A percentile compares a stretch with the other conserved stretches of the same genome.
Evolutionary conservation across 2,888 invertebrate genomes (phyloP).

Genomic region (Cryptophagus acutangulus): DNA sequence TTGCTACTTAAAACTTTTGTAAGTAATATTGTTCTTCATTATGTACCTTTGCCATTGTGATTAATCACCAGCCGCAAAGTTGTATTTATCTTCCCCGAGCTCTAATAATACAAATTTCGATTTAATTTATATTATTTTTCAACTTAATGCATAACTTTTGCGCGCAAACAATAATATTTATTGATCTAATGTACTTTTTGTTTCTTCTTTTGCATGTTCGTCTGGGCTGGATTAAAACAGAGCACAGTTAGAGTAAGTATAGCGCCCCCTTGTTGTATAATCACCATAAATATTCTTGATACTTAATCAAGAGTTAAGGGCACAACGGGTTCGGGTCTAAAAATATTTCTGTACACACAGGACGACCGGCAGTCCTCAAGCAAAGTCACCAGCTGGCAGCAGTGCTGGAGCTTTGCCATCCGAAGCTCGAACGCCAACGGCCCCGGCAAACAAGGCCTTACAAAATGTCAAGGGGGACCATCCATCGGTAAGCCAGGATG

Average conservation of each 20-base stretch:
- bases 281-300: background rate
- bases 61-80: background rate
- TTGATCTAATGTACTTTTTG: slow-evolving; percentile 23
- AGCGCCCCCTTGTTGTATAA: background rate
- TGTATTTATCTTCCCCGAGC: no score
- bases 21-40: slow-evolving; percentile 1
- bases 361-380: slow-evolving; percentile 68
- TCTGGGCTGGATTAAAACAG: slow-evolving; percentile 40
- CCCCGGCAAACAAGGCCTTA: slow-evolving; percentile 68
- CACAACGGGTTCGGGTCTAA: no score
- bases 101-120: no score
- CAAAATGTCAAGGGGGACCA: slow-evolving; percentile 73
- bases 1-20: background rate
- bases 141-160: slow-evolving; percentile 1
- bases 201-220: slow-evolving; percentile 39
- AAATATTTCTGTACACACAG: no score
- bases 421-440: slow-evolving; percentile 55
- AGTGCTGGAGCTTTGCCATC: slow-evolving; percentile 55
- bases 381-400: slow-evolving; percentile 70
- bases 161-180: no score
- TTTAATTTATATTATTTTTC: background rate
- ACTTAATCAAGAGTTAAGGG: background rate
- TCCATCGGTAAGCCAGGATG: slow-evolving; percentile 64
- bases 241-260: slow-evolving; percentile 62
- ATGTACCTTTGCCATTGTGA: slow-evolving; percentile 3